Evolutionary conservation across 2,888 invertebrate genomes (phyloP), one percentile per base, ranked within the genome.

Genomic region (Hedychridium roseum): DNA sequence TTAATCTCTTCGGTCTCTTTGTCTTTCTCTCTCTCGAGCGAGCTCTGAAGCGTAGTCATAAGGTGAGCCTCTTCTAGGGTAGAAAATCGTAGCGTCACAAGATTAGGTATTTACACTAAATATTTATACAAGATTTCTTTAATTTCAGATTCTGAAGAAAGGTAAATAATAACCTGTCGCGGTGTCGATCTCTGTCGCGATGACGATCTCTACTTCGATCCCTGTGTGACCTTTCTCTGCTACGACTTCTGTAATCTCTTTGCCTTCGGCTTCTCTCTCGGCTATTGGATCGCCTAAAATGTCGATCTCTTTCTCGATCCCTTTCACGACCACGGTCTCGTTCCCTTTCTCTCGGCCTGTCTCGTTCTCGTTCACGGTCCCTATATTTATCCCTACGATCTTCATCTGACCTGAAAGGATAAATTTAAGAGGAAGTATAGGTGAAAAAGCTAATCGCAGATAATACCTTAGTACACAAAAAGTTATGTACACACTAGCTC

Each of bases 321-420:
- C 68, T 56, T 26, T 74, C 71, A 11, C 70, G 63, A 44, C 57
- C 63, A 53, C 61, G 58, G 18, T 66, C 66, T 17, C 65, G 57
- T 43, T 70, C 69, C 31, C 73, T 64, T 31, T 74, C 71, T 46
- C 78, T 66, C 16, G 76, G 73, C 23, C 73, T 71, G 23, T 79
- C 73, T 44, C 74, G 63, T 11, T 74, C 74, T 23, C 67, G 67
- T 20, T 70, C 70, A 43, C 69, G 68, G 14, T 75, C 74, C 44
- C 75, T 66, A 35, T 74, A 66, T 31, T 70, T 72, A 20, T 78
- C 76, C 31, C 75, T 71, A 37, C 76, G 71, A 40, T 78, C 77
- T 38, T 68, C 62, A 18, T 68, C 64, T 34, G 82, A 81, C 60
- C 84, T 84, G 69, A n/a, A 79, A 79, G 26, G 26, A 45, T 37